Base-by-base conservation (phyloP, 2,888 invertebrate species). In the Perithous albicinctus region DNA sequence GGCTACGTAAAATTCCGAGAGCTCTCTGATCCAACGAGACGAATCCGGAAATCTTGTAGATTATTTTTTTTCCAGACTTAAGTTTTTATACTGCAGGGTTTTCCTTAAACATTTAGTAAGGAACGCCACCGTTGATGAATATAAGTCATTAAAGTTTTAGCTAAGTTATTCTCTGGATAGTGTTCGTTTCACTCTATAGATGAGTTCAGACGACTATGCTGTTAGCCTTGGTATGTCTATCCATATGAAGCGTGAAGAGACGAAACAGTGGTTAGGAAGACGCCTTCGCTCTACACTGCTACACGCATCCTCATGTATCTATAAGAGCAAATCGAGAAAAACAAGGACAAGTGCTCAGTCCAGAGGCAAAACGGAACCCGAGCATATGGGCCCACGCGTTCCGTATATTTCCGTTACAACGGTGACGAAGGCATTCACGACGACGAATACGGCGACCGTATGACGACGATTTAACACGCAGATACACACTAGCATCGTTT, bases 351-450 rank as follows among this genome's bases (percentile, higher is more conserved):
- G 18, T 38, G 29, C n/a, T 18, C 12, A 12, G 51, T 26, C 23
- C 41, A 38, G 43, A 18, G 26, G 26, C 18, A 26, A 18, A 46
- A 59, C 54, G 46, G n/a, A 48, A 61, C 54, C 23, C 66, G 15
- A 61, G 26, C 26, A 1, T 23, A 10, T 41, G 26, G n/a, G 43
- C 73, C 67, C 78, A 80, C 80, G 78, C 78, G 59, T 72, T 54
- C 59, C 51, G 78, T 78, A 35, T 73, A 81, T 81, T 81, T 81
- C 73, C 73, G 78, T 81, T 82, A 51, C 38, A 38, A 12, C 48
- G 70, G 67, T 77, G 63, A 51, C 63, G 63, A 63, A 56, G 56
- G 29, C 69, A 41, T 10, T 26, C 15, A 41, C 54, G 41, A 56
- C 15, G 15, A 69, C 15, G n/a, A 23, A 18, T 26, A 8, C 15